Evolutionary conservation across 2,113 vertebrate species (phyloP).

Genomic region (Phalacrocorax carbo): DNA sequence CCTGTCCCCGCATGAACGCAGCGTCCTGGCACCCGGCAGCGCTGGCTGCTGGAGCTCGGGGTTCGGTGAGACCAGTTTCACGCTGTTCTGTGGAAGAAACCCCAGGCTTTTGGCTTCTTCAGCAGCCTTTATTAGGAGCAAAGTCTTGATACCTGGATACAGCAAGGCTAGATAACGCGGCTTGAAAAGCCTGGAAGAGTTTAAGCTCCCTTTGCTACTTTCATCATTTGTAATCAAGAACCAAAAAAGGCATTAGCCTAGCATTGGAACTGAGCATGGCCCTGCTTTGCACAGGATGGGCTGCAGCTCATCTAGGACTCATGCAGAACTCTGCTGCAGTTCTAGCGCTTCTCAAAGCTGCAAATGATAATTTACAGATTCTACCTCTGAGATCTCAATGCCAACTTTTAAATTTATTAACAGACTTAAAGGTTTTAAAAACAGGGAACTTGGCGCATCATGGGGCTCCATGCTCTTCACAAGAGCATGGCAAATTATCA

Average conservation of each 20-base stretch:
- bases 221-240: background rate
- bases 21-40: background rate
- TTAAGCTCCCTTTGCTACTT: background rate
- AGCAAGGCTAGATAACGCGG: background rate
- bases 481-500: background rate
- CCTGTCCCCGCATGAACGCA: accelerated
- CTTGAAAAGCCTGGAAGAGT: background rate
- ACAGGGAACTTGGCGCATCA: background rate
- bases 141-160: background rate
- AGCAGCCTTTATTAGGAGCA: background rate
- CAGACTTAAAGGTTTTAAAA: background rate
- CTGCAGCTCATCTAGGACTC: background rate
- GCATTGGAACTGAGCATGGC: accelerated
- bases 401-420: background rate
- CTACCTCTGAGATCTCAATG: background rate
- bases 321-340: background rate
- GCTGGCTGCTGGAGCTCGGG: background rate
- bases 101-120: background rate
- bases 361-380: background rate
- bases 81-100: background rate
- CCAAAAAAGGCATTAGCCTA: background rate
- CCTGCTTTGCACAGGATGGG: accelerated
- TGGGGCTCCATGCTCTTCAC: accelerated
- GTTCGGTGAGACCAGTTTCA: background rate
- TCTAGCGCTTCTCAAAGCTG: background rate